Evolutionary conservation across 30 jellyfish, hydroid and myxozoan species (phyloP), one percentile per base, ranked within the genome.

Genomic region (Hydra vulgaris): DNA sequence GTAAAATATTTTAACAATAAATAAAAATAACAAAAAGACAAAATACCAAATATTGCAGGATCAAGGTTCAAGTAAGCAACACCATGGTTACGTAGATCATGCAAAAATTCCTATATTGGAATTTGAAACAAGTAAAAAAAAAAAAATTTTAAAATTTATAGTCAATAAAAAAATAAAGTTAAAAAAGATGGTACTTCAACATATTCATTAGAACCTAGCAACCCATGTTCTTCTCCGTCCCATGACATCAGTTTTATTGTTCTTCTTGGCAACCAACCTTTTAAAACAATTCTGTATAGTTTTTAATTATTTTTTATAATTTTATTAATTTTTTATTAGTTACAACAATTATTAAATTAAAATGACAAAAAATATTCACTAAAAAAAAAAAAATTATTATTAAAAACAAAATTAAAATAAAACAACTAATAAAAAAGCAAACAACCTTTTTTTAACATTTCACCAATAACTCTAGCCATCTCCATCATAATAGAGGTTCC

Each of bases 211-310:
- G 97, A 91, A 18, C 97, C 97, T 79, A 91, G 87, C 18, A 86
- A 52, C 24, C 89, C 92, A 71, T 82, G 25, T 71, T 91, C 97
- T 72, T 91, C 97, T 7, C 97, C 97, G 19, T 89, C 97, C 97
- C 97, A 91, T 79, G 96, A 84, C 74, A 95, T 86, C 40, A 91
- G 84, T 71, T 74, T 86, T 25, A 91, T 83, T 26, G 95, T 27
- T 24, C 97, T 77, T 15, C 96, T 84, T 21, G 97, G 97, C 8
- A 88, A 83, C 96, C 96, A 91, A 20, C 97, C 97, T 91, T 22
- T 21, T 27, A 61, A 53, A 21, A n/a, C 27, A 53, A 5, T 40
- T 40, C 12, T 40, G 12, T 3, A 40, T 40, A 40, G 5, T 40
- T 40, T n/a, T n/a, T n/a, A n/a, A n/a, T n/a, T n/a, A n/a, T n/a